Evolutionary conservation across 2,113 vertebrate genomes (phyloP).

Genomic region (Aviceda subcristata): DNA sequence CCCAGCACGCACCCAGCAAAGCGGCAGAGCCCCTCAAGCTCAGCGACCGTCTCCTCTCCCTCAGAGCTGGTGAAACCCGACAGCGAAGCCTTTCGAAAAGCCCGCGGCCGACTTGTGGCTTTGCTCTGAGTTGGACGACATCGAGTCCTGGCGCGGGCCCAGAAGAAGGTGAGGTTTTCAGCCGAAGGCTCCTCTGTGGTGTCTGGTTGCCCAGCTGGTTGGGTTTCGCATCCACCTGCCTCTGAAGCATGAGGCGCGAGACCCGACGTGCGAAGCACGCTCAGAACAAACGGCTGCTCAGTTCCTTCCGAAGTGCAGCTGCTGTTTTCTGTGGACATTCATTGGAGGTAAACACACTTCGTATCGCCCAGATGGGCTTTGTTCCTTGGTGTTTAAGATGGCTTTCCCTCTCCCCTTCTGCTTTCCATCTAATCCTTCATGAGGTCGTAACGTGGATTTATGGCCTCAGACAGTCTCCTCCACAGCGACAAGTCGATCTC

Average conservation of each 20-base stretch:
- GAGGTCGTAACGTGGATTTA: neutral
- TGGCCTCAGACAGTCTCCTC: neutral
- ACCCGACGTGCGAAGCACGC: rapidly evolving
- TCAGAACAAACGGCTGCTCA: neutral
- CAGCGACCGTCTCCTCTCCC: neutral
- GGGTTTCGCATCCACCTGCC: neutral
- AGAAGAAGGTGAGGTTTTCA: neutral
- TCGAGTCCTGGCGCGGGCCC: neutral
- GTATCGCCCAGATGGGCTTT: neutral
- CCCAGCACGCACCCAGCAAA: neutral
- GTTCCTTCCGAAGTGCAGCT: neutral
- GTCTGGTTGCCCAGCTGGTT: too few species aligned
- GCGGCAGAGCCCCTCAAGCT: neutral
- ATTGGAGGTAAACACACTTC: neutral
- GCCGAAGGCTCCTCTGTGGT: neutral
- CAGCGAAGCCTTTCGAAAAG: neutral
- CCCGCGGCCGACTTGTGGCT: neutral
- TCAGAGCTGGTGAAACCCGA: neutral
- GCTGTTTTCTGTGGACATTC: neutral
- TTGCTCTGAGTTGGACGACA: neutral
- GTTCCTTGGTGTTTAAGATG: neutral
- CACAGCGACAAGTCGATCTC: neutral
- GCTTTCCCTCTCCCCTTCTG: neutral
- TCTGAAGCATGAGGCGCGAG: neutral
- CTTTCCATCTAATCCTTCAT: neutral